These are phyloP conservation scores for Oscheius myriophilus DNA, from an alignment of 2,888 invertebrate species.

Conservation along the genomic window DNA sequence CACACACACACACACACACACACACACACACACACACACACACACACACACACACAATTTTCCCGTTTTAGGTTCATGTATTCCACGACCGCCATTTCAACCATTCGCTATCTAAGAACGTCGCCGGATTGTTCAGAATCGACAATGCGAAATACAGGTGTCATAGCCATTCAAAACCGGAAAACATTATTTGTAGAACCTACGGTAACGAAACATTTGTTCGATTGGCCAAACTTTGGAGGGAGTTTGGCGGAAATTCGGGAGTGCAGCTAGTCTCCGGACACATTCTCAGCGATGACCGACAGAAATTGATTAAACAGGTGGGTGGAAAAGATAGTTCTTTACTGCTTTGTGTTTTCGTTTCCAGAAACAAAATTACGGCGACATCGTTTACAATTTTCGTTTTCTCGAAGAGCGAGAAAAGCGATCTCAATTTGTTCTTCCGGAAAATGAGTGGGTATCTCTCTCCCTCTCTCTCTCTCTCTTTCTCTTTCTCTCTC, in stretches of 20 bases:
- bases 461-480: neutral
- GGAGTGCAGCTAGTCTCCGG: constrained; percentile 57
- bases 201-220: constrained; percentile 51
- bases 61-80: constrained; percentile 47
- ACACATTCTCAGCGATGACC: constrained; percentile 47
- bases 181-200: too few species aligned
- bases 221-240: constrained; percentile 44
- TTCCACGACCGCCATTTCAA: constrained; percentile 62
- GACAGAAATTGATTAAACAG: constrained; percentile 39
- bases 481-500: too few species aligned
- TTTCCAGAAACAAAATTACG: constrained; percentile 37
- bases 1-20: too few species aligned
- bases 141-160: constrained; percentile 52
- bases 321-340: constrained; percentile 7
- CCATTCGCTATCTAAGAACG: constrained; percentile 58
- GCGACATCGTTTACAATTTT: constrained; percentile 52
- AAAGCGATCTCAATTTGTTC: constrained; percentile 27
- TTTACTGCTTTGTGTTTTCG: neutral
- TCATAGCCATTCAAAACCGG: too few species aligned
- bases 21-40: too few species aligned
- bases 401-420: constrained; percentile 41
- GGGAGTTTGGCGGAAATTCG: constrained; percentile 41
- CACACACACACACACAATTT: too few species aligned
- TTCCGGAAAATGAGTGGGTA: constrained; percentile 18
- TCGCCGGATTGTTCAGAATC: constrained; percentile 66